phyloP scores from a whole-genome alignment of 1,140 invertebrate species.

The Heliconius nattereri region DNA sequence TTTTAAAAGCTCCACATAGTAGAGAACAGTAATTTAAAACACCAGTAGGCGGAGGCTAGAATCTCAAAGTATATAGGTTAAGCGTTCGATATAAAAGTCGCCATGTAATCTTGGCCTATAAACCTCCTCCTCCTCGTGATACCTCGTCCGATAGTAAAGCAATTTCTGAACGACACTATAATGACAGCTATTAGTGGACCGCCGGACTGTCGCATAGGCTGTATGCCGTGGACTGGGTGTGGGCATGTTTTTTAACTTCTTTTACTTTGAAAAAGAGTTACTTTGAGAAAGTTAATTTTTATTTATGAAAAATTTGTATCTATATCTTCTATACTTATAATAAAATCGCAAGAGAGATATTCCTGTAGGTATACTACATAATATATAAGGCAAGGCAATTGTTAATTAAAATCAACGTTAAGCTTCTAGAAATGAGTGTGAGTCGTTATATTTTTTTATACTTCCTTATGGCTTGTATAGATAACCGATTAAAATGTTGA shows the following conservation, averaged over 20 bases:
- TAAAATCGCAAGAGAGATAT: no score
- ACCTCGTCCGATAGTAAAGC: constrained; percentile 75
- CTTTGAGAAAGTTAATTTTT: no score
- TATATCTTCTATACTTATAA: no score
- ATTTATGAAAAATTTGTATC: no score
- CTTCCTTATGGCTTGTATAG: no score
- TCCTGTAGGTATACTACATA: no score
- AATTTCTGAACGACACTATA: constrained; percentile 77
- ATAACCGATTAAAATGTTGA: no score
- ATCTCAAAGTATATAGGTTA: constrained; percentile 19
- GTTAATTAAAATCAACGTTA: no score
- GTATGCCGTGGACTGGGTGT: not conserved
- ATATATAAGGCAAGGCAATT: no score
- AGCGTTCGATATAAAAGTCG: constrained; percentile 46
- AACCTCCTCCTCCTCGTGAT: constrained; percentile 57
- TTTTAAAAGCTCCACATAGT: not conserved
- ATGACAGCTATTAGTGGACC: constrained; percentile 76
- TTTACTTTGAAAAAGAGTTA: no score
- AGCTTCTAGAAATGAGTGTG: no score
- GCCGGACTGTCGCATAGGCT: constrained; percentile 71
- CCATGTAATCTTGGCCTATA: constrained; percentile 76
- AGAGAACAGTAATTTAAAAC: not conserved
- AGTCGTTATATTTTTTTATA: no score
- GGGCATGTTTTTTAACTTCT: not conserved
- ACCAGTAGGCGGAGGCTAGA: constrained; percentile 21